These are phyloP conservation scores for Pristionchus entomophagus DNA, from an alignment of 2,888 invertebrate genomes.

Conservation along the genomic window DNA sequence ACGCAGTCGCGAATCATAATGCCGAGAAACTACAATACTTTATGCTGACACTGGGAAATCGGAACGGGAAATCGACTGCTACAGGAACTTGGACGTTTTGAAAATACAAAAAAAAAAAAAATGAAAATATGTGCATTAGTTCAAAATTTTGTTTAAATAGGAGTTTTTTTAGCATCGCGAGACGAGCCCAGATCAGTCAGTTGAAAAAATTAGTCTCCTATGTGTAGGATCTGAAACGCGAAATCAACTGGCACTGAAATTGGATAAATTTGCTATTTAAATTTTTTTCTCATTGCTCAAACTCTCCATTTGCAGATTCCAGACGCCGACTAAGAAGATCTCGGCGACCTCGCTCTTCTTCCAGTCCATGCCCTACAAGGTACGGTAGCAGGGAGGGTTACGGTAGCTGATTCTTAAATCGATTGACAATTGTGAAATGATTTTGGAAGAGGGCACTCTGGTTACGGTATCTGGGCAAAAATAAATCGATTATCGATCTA, in stretches of 20 bases:
- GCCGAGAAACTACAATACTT: no score
- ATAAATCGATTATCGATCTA: not conserved
- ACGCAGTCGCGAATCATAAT: no score
- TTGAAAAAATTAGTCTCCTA: not conserved
- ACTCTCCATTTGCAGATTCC: constrained; percentile 82
- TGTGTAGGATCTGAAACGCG: not conserved
- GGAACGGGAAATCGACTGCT: not conserved
- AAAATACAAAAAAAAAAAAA: no score
- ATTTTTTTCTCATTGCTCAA: no score
- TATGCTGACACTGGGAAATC: not conserved
- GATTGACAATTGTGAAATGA: not conserved
- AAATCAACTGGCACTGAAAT: not conserved
- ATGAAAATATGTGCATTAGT: no score
- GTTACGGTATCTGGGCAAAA: not conserved
- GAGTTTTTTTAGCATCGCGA: no score
- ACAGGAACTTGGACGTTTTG: not conserved
- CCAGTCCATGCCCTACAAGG: constrained; percentile 97
- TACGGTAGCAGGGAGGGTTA: constrained; percentile 10
- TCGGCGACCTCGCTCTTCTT: constrained; percentile 98
- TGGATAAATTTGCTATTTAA: not conserved
- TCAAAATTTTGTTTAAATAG: no score
- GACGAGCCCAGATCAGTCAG: not conserved
- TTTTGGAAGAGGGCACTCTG: no score
- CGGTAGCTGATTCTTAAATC: not conserved
- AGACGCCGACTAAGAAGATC: constrained; percentile 90